Conservation (phyloP, 2,113 vertebrate species). For the Perca flavescens region DNA sequence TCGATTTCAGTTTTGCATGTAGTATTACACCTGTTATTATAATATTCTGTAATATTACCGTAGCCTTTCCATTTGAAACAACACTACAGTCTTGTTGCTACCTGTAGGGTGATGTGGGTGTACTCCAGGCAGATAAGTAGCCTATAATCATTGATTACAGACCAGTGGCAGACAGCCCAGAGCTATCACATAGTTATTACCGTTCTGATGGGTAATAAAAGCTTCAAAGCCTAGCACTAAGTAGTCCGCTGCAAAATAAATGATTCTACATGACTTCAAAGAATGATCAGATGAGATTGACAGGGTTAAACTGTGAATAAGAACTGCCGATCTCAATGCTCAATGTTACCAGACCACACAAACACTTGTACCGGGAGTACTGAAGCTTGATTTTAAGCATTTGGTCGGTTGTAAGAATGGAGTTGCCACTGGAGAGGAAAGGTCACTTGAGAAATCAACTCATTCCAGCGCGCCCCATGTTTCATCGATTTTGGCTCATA, state of each 20-base stretch:
- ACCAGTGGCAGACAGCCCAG: slow-evolving; percentile 23
- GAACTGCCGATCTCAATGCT: slow-evolving; percentile 26
- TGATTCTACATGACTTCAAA: neutral
- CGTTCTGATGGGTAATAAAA: slow-evolving; percentile 21
- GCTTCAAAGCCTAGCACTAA: slow-evolving; percentile 18
- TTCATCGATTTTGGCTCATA: slow-evolving; percentile 61
- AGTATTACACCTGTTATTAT: neutral
- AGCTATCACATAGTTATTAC: slow-evolving; percentile 21
- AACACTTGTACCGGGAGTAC: slow-evolving; percentile 3
- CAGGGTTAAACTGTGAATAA: neutral
- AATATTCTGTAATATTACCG: neutral
- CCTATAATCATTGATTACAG: slow-evolving; percentile 43
- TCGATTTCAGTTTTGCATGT: neutral
- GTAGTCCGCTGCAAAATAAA: slow-evolving; percentile 7
- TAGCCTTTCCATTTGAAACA: neutral
- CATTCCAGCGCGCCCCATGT: slow-evolving; percentile 52
- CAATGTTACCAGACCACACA: neutral
- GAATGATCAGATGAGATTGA: neutral
- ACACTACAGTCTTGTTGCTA: neutral
- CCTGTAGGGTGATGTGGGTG: slow-evolving; percentile 20
- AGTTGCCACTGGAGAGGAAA: slow-evolving; percentile 48
- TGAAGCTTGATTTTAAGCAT: neutral
- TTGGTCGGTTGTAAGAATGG: slow-evolving; percentile 23
- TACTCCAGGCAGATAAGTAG: slow-evolving; percentile 1
- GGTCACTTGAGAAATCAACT: slow-evolving; percentile 70